Evolutionary conservation across 2,797 vertebrate species (phyloP).

Genomic region (Capromys pilorides): DNA sequence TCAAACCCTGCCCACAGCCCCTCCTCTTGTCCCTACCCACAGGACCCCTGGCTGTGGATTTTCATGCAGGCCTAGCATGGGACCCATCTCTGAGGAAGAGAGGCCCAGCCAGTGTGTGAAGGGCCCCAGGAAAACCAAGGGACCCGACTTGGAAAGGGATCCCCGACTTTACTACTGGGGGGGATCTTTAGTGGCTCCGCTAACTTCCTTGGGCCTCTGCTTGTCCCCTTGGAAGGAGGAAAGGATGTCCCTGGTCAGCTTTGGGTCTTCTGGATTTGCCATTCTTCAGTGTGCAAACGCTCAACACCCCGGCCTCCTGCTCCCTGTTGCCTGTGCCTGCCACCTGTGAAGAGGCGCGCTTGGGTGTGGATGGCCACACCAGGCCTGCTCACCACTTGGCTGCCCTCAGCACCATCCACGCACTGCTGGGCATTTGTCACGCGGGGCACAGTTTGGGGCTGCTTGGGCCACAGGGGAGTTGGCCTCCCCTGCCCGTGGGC

Average conservation of each 20-base stretch:
- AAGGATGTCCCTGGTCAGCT: neutral
- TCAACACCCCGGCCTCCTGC: neutral
- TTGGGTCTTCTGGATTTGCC: neutral
- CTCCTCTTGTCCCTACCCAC: neutral
- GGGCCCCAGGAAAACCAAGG: neutral
- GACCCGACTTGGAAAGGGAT: neutral
- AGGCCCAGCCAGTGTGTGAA: neutral
- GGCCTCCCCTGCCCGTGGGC: neutral
- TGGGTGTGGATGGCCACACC: neutral
- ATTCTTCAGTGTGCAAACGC: neutral
- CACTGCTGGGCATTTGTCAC: neutral
- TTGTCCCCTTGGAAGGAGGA: neutral
- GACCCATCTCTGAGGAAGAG: rapidly evolving
- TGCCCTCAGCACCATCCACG: neutral
- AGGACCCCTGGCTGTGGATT: too few species aligned
- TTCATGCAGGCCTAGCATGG: neutral
- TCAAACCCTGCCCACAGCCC: neutral
- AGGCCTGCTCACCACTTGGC: neutral
- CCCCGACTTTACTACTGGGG: neutral
- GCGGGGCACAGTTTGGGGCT: neutral
- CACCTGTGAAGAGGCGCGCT: neutral
- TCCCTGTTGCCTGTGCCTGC: neutral
- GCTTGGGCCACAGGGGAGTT: neutral
- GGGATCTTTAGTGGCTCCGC: too few species aligned
- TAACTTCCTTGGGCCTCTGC: neutral